phyloP scores from a whole-genome alignment of 2,113 vertebrate species.

The Cygnus atratus region DNA sequence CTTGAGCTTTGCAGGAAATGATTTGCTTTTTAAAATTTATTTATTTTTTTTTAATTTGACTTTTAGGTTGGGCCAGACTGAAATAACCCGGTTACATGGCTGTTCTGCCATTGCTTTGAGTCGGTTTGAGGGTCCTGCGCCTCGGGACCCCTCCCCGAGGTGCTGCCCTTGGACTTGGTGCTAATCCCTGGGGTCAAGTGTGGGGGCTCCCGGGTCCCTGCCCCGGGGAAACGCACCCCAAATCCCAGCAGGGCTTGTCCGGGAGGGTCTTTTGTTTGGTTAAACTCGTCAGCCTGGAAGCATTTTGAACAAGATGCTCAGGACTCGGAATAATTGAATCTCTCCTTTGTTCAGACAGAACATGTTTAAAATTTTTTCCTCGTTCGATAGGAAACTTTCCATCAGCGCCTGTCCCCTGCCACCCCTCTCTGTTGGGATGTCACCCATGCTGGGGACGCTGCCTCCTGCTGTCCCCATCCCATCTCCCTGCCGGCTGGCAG shows the following conservation, averaged over 20 bases:
- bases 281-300: not conserved
- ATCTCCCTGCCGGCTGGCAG: not conserved
- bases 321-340: not conserved
- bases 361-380: not conserved
- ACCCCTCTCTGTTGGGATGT: not conserved
- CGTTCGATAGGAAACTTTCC: not conserved
- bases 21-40: not conserved
- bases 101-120: not conserved
- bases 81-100: not conserved
- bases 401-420: accelerated
- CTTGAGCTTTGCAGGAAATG: slow-evolving; percentile 44
- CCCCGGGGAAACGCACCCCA: not conserved
- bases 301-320: not conserved
- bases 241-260: not conserved
- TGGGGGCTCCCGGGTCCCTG: not conserved
- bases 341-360: not conserved
- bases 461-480: not conserved
- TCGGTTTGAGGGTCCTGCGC: not conserved
- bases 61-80: not conserved
- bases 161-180: not conserved
- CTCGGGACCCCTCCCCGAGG: not conserved
- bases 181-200: not conserved
- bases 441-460: not conserved
- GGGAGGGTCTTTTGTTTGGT: not conserved
- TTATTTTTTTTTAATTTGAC: not conserved